Base-by-base conservation (phyloP, 64 coral and sea anemone species). In the Cladopsammia gracilis region DNA sequence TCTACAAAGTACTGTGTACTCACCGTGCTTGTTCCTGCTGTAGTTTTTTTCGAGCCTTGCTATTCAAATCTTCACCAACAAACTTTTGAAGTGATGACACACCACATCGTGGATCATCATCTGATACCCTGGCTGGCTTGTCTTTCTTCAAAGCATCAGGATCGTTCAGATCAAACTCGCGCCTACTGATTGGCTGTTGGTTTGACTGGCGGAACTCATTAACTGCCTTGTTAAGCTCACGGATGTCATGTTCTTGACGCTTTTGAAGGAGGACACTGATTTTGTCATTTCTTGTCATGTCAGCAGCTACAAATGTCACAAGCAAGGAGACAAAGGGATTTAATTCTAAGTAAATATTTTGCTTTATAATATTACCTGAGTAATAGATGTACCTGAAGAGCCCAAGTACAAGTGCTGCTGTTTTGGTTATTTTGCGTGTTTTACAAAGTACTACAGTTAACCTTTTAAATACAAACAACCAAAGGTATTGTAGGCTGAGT, bases 11-110 rank as follows among this genome's bases (percentile, higher is more conserved):
- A 18, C 1, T 51, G 3, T 78, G 7, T 18, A 18, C 73, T 48
- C 73, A 99, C 98, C 98, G 96, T 70, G 93, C 90, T 80, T 99
- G 98, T 78, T 99, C 98, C 78, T 99, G 91, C 74, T 99, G 98
- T 64, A 99, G 62, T 48, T 96, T 96, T 53, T 75, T 60, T 13
- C 98, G 87, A 25, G 64, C 73, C 73, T 99, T 96, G 52, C 73
- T 79, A 89, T 92, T 96, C 52, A 99, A 86, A 78, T 99, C 98
- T 74, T 99, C 98, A 25, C 98, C 98, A 14, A 96, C 64, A 91
- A 99, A 99, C 73, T 99, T 99, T 77, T 99, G 98, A 43, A 99
- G 73, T 73, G 94, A 96, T 25, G 98, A 90, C 11, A 99, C n/a
- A 42, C 98, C 98, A 89, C 94, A 94, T 18, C 98, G 86, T 3